Base-by-base conservation (phyloP, 1,140 invertebrate genomes). In the Drosophila ohnishii region DNA sequence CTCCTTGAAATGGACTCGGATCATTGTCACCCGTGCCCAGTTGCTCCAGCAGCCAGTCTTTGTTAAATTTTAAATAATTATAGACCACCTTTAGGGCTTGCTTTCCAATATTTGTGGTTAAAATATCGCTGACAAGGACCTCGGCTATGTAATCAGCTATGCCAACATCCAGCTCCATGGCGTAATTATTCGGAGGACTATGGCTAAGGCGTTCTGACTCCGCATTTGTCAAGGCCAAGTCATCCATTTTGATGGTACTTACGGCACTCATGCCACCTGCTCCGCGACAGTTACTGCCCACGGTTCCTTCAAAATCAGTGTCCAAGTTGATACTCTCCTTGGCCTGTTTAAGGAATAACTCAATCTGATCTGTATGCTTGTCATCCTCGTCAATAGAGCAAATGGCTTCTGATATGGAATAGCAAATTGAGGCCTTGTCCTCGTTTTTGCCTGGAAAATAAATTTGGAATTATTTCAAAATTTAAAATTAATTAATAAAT, bases 351-450 rank as follows among this genome's bases (percentile, higher is more conserved):
- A 95, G 82, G 8, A 96, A 93, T 35, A 93, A 88, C 2, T 94
- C 92, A 50, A 96, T 94, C 77, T 96, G 94, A 55, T 94, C 93
- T 0, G 94, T 95, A 63, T 96, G 95, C 75, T 95, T 96, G 76
- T 95, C 94, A 48, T 95, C 94, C 74, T 95, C 95, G 80, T 96
- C 95, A 34, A 96, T 94, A n/a, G 94, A 95, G 78, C 96, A 96
- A 11, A 96, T 92, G 0, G 95, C 94, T 90, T 97, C 96, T 0
- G 95, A 95, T 1, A 96, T 90, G 0, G 95, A 94, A 14, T 93
- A 92, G 4, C 90, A 93, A 82, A 64, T 93, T 74, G 77, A 91
- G 50, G 71, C 84, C 61, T 86, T 91, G 5, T 74, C 70, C 4
- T 75, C 66, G 16, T 80, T 75, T 28, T 83, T 83, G 4, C 59